A percentile compares a stretch with the other conserved stretches of the same genome.
These are phyloP conservation scores for Drosophila leontia DNA, from an alignment of 1,140 invertebrate genomes.

Conservation along the genomic window DNA sequence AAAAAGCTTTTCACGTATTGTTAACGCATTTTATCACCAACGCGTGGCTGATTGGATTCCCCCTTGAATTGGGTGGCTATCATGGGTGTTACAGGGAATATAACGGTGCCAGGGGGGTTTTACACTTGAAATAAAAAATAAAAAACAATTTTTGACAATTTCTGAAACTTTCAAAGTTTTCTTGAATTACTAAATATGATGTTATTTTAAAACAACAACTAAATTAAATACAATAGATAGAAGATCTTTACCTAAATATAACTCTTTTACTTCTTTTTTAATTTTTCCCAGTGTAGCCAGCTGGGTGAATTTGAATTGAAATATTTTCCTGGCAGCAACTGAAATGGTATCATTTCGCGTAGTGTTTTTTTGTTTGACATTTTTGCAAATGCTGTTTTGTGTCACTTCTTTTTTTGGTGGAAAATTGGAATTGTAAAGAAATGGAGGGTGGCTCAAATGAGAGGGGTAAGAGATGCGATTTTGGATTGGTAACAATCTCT, in stretches of 20 bases:
- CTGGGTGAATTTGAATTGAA: constrained; percentile 38
- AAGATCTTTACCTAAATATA: neutral
- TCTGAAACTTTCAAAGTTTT: neutral
- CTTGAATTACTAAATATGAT: neutral
- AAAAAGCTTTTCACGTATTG: constrained; percentile 80
- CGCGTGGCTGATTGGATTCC: constrained; percentile 81
- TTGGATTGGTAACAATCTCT: neutral
- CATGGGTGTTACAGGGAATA: neutral
- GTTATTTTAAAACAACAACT: neutral
- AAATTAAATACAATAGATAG: neutral
- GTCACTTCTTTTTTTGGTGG: constrained; percentile 3
- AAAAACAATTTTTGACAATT: neutral
- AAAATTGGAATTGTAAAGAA: constrained; percentile 6
- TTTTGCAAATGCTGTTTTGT: constrained; percentile 50
- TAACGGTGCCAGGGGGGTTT: neutral
- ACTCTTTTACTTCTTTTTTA: neutral
- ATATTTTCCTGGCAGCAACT: constrained; percentile 22
- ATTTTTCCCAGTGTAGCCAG: neutral
- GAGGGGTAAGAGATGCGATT: neutral
- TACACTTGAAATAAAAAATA: neutral
- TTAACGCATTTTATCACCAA: constrained; percentile 83
- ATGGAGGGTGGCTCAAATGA: too few species aligned
- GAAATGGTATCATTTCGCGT: constrained; percentile 38
- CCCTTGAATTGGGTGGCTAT: constrained; percentile 23
- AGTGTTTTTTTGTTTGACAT: constrained; percentile 71